Percentiles rank a stretch among this genome's conserved stretches.
Evolutionary conservation across 2,113 vertebrate species (phyloP).

Genomic region (Amphiprion ocellaris): DNA sequence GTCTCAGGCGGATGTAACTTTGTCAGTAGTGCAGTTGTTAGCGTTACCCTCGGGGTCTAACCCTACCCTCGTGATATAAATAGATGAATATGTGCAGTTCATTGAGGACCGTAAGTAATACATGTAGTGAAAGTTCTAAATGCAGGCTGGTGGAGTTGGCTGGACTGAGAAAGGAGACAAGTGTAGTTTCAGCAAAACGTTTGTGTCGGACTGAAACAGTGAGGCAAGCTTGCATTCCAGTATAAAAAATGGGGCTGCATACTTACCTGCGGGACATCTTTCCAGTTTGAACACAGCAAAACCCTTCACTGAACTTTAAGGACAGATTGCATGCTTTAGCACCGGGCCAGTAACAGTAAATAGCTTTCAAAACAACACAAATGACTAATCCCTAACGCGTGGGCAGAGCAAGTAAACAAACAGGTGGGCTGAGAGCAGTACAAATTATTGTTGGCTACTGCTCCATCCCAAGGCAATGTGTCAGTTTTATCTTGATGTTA

Average conservation of each 20-base stretch:
- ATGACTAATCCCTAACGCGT: conserved; percentile 73
- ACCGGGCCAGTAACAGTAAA: conserved; percentile 66
- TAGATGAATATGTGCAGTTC: conserved; percentile 13
- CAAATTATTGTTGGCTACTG: conserved; percentile 75
- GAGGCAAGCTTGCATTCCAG: conserved; percentile 54
- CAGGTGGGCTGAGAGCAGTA: conserved; percentile 75
- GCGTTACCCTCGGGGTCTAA: conserved; percentile 34
- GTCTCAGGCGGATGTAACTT: conserved; percentile 46
- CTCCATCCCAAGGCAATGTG: conserved; percentile 72
- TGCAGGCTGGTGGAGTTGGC: background rate
- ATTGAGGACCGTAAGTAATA: background rate
- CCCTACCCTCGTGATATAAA: conserved; percentile 14
- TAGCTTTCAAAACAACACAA: conserved; percentile 76
- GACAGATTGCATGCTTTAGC: conserved; percentile 80
- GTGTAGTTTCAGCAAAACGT: background rate
- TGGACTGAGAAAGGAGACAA: background rate
- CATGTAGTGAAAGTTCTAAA: background rate
- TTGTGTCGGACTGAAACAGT: conserved; percentile 25
- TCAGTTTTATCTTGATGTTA: conserved; percentile 75
- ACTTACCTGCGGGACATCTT: conserved; percentile 68
- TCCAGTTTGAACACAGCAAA: conserved; percentile 64
- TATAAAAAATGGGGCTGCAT: background rate
- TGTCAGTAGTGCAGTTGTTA: conserved; percentile 65
- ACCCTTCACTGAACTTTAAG: conserved; percentile 76
- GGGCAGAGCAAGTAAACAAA: conserved; percentile 76